Conservation (phyloP, 2,888 invertebrate genomes). For the Spialia ferax region DNA sequence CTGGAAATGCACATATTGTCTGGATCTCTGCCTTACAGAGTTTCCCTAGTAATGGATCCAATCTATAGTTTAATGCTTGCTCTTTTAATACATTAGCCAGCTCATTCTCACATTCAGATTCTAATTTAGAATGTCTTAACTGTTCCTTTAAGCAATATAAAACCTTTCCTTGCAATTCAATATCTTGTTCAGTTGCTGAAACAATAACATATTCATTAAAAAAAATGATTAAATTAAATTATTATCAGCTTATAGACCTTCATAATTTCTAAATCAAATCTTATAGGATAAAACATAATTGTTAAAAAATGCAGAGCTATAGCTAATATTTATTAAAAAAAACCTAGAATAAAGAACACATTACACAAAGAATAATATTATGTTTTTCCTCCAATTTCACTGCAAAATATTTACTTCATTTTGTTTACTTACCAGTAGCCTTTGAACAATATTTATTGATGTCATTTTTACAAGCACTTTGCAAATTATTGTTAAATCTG, state of each 20-base stretch:
- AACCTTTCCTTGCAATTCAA: conserved; percentile 93
- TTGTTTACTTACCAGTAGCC: conserved; percentile 69
- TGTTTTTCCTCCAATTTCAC: too few relatives aligned
- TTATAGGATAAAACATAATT: too few relatives aligned
- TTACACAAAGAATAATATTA: too few relatives aligned
- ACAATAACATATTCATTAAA: conserved; percentile 34
- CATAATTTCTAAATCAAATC: too few relatives aligned
- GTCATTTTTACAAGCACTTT: conserved; percentile 93
- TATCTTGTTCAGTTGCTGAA: conserved; percentile 85
- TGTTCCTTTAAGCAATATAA: conserved; percentile 94
- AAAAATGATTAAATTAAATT: background rate
- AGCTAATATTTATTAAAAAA: too few relatives aligned
- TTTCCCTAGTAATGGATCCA: conserved; percentile 94
- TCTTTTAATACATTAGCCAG: conserved; percentile 94
- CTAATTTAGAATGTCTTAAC: conserved; percentile 91
- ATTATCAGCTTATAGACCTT: too few relatives aligned
- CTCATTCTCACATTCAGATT: conserved; percentile 92
- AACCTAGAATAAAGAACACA: too few relatives aligned
- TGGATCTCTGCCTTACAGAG: conserved; percentile 92
- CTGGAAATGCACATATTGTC: conserved; percentile 86
- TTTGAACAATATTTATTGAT: conserved; percentile 89
- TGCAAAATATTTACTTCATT: background rate
- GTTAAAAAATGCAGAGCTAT: too few relatives aligned
- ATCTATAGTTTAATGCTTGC: conserved; percentile 95
- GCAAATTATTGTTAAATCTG: conserved; percentile 94